These are phyloP conservation scores for Prunella himalayana DNA, from an alignment of 2,113 vertebrate species.

Conservation along the genomic window DNA sequence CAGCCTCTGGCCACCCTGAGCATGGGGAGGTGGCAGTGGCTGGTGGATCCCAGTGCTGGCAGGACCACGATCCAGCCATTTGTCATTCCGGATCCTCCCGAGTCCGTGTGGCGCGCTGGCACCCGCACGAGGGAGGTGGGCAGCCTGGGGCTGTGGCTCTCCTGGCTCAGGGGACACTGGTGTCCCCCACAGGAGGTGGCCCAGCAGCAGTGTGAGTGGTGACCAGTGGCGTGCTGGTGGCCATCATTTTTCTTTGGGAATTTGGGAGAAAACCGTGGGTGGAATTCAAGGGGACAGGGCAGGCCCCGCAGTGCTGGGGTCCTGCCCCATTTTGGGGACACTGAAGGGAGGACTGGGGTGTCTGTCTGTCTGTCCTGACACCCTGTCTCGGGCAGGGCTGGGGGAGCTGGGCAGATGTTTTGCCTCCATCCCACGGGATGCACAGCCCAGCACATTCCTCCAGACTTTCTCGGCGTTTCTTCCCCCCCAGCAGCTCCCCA, in stretches of 20 bases:
- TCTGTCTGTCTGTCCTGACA: neutral
- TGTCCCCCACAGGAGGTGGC: neutral
- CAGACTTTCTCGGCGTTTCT: neutral
- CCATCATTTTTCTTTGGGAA: fast-evolving
- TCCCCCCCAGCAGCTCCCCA: neutral
- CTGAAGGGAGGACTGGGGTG: neutral
- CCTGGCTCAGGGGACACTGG: neutral
- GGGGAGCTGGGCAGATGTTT: neutral
- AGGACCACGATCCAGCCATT: fast-evolving
- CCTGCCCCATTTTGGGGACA: neutral
- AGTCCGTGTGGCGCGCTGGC: fast-evolving
- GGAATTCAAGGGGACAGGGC: neutral
- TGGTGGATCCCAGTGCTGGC: fast-evolving
- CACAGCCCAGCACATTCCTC: neutral
- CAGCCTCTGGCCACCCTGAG: fast-evolving
- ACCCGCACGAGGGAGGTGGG: fast-evolving
- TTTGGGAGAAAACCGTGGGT: fast-evolving
- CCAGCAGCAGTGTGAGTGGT: neutral
- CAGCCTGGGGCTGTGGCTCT: neutral
- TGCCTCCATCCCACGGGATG: neutral
- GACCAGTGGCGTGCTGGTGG: fast-evolving
- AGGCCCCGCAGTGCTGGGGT: fast-evolving
- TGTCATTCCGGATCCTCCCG: neutral
- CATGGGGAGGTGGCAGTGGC: fast-evolving
- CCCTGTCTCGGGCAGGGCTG: neutral